A percentile compares a stretch with the other conserved stretches of the same genome.
phyloP scores from a whole-genome alignment of 2,113 vertebrate genomes.

The Clarias gariepinus region DNA sequence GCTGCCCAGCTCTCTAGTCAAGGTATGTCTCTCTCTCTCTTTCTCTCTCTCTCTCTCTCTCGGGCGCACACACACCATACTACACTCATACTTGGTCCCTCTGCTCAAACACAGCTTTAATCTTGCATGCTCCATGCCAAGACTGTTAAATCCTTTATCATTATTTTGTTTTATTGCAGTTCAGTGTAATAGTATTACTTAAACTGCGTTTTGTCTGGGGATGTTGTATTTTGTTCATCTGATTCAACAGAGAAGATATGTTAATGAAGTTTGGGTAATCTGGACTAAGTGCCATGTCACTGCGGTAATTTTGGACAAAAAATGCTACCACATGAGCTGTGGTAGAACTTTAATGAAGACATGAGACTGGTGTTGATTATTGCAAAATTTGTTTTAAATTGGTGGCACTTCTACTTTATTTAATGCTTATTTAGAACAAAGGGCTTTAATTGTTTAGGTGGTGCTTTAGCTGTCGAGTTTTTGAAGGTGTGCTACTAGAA shows the following conservation, averaged over 20 bases:
- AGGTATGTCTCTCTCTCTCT: conserved; percentile 71
- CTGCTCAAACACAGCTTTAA: neutral
- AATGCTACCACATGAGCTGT: neutral
- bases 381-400: neutral
- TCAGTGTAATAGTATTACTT: neutral
- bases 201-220: neutral
- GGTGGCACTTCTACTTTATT: neutral
- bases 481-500: neutral
- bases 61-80: neutral
- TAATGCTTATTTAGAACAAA: neutral
- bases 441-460: neutral
- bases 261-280: neutral
- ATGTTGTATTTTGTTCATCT: neutral
- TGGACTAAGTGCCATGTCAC: neutral
- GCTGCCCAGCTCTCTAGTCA: conserved; percentile 95
- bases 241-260: neutral
- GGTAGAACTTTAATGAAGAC: neutral
- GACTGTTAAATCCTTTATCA: neutral
- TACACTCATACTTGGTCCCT: neutral
- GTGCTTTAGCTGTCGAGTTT: neutral
- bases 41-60: too few relatives aligned
- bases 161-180: neutral
- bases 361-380: neutral
- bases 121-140: neutral
- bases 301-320: neutral